Conservation (phyloP, 1,140 invertebrate genomes). For the Planococcus citri region DNA sequence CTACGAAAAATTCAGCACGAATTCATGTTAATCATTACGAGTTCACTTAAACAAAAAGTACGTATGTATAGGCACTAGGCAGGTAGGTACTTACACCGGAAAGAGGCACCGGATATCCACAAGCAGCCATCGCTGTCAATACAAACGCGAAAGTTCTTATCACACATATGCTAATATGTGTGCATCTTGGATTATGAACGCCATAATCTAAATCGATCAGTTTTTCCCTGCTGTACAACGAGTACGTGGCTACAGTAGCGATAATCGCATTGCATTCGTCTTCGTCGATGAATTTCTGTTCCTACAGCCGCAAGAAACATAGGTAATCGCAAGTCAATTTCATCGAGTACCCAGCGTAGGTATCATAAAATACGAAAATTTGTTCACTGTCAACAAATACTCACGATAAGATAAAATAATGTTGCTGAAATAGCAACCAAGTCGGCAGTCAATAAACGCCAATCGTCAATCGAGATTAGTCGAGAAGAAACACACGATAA, state of each 20-base stretch:
- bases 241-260: background rate
- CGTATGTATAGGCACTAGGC: background rate
- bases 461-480: background rate
- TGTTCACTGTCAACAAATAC: background rate
- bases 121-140: background rate
- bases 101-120: constrained; percentile 3
- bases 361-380: too few relatives aligned
- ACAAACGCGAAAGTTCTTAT: background rate
- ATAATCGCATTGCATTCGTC: background rate
- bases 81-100: constrained; percentile 6
- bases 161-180: background rate
- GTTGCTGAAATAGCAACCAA: background rate
- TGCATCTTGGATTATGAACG: background rate
- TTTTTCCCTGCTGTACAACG: background rate
- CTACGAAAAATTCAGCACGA: background rate
- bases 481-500: background rate
- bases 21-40: background rate
- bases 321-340: too few relatives aligned
- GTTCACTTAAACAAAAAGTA: too few relatives aligned
- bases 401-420: background rate
- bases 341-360: too few relatives aligned
- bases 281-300: background rate
- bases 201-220: background rate
- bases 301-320: background rate
- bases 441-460: background rate